Evolutionary conservation across 2,797 vertebrate species (phyloP), one percentile per base, ranked within the genome.

Genomic region (Poecilia wingei): DNA sequence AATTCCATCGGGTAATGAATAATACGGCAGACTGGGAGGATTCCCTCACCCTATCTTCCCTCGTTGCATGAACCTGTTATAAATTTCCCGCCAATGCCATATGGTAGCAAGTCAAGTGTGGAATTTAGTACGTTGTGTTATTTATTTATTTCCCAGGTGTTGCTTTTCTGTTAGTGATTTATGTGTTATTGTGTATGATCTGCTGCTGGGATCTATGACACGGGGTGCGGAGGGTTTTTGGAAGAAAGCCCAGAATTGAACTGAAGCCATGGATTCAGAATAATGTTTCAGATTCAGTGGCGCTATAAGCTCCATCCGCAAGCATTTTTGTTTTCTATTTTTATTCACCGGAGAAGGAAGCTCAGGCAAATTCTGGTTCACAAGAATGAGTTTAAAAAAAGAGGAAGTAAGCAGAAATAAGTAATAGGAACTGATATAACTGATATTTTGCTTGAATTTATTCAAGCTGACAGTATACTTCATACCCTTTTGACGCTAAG

Each of bases 141-240:
- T 94, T 94, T 93, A 94, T 94, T 93, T 91, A 91, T 94, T 87
- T 93, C 78, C 86, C 88, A 90, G 93, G 90, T 94, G 92, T 87
- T 93, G 84, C 81, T 94, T 90, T 92, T 90, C 83, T 91, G 79
- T 91, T 76, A 74, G 80, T 84, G 89, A 94, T 91, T 90, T 92
- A 93, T 89, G 83, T 89, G 86, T 91, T 92, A 89, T 90, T 90
- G 83, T 89, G 85, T 79, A 82, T 92, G 93, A 93, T 92, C 90
- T 80, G 84, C 75, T 79, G 79, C 85, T 87, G 86, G 88, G 77
- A 89, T 92, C 85, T 84, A 49, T 91, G 88, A 91, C 91, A 90
- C 43, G 75, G 82, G 79, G 39, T 64, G 80, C 81, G 55, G 71
- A 71, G 83, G 73, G 75, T 82, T 89, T 89, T 85, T 92, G 92